Conservation (phyloP, 2,113 vertebrate genomes). For the mouse (Mus musculus) region GRCm39 chr13:14301501-14302000, state of each 20-base stretch:
- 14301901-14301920: not conserved
- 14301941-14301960: not conserved
- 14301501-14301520: not conserved
- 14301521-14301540: not conserved
- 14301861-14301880: not conserved
- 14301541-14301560: not conserved
- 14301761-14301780: not conserved
- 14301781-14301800: not conserved
- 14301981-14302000: not conserved
- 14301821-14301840: not conserved
- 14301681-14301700: not conserved
- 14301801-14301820: not conserved
- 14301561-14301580: not conserved
- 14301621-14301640: not conserved
- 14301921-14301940: not conserved
- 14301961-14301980: not conserved
- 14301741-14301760: not conserved
- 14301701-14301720: not conserved
- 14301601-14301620: not conserved
- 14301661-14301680: not conserved
- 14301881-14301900: not conserved
- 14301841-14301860: not conserved
- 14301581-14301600: conserved; percentile 36
- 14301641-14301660: not conserved
- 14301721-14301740: not conserved